Base-by-base conservation (phyloP, 2,797 vertebrate genomes). In the Hyperoplus lanceolatus region DNA sequence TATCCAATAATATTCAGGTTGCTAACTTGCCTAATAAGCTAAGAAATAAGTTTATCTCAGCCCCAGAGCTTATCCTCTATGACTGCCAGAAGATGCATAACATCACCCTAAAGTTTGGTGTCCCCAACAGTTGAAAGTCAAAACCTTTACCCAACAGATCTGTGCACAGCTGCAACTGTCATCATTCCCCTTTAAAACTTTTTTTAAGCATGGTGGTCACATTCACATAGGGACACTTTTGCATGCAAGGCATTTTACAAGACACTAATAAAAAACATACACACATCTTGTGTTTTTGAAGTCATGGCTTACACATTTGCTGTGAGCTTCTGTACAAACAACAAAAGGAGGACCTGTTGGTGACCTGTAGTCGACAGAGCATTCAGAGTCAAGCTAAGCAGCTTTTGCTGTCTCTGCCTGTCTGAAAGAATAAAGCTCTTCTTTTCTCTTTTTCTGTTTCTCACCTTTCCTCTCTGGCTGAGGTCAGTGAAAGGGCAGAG, bases 321-420 rank as follows among this genome's bases (percentile, higher is more conserved):
- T 57, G 29, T 57, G 67, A 75, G 54, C 59, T 42, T 66, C 68
- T 62, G 58, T 6, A 14, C 18, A 61, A 66, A 66, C 42, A 43
- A 56, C n/a, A 66, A 29, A 69, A 8, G 43, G 42, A 66, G 38
- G 16, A 79, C 18, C 50, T 50, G 42, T 60, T 43, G 53, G 72
- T 82, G 87, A 89, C 86, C 79, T 84, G 50, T 2, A 66, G 78
- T 79, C 65, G n/a, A 49, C 59, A 11, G 75, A 65, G 39, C 76
- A 79, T 70, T 73, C 57, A 50, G 29, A 74, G 80, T 79, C 11
- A 7, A 68, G 67, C 73, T 46, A 65, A 90, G 74, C 82, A 89
- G 77, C 75, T 88, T 86, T 90, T 78, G 78, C 85, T 87, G 85
- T 86, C 79, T 84, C 80, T 46, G 67, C 55, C 68, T 86, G 82